phyloP scores from a whole-genome alignment of 2,888 invertebrate species.

The Callosobruchus maculatus region DNA sequence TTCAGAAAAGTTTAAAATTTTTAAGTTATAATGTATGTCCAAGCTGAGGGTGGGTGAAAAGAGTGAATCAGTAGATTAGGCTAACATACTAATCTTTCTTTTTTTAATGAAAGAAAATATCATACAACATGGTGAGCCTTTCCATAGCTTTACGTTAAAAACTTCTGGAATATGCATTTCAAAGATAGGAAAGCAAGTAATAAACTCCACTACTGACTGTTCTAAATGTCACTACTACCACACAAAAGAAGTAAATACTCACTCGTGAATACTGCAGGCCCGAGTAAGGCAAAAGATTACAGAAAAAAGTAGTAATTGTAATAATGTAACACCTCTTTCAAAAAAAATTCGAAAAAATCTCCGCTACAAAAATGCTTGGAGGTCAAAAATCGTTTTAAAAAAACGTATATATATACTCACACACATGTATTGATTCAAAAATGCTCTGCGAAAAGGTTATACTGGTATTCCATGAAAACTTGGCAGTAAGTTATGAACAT shows the following conservation, averaged over 20 bases:
- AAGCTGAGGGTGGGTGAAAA: too few species aligned
- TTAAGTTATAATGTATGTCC: too few species aligned
- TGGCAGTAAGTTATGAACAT: not conserved
- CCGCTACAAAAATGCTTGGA: slow-evolving; percentile 53
- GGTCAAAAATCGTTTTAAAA: slow-evolving; percentile 37
- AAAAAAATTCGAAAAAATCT: slow-evolving; percentile 31
- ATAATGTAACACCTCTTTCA: slow-evolving; percentile 40
- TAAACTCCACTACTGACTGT: not conserved
- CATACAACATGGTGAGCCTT: not conserved
- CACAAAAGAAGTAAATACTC: slow-evolving; percentile 62
- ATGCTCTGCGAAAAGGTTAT: slow-evolving; percentile 1
- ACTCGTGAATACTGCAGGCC: slow-evolving; percentile 66
- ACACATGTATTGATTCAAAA: slow-evolving; percentile 63
- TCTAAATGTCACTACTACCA: slow-evolving; percentile 30
- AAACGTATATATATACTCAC: slow-evolving; percentile 57
- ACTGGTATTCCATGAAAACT: not conserved
- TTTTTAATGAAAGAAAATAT: too few species aligned
- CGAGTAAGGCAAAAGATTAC: slow-evolving; percentile 69
- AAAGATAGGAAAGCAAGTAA: not conserved
- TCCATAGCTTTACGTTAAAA: not conserved
- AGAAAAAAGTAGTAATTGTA: slow-evolving; percentile 47
- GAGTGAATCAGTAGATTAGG: too few species aligned
- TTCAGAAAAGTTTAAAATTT: not conserved
- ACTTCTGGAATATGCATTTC: not conserved
- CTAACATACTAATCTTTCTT: too few species aligned